Base-by-base conservation (phyloP, 2,113 vertebrate species). In the Choloepus hoffmanni region DNA sequence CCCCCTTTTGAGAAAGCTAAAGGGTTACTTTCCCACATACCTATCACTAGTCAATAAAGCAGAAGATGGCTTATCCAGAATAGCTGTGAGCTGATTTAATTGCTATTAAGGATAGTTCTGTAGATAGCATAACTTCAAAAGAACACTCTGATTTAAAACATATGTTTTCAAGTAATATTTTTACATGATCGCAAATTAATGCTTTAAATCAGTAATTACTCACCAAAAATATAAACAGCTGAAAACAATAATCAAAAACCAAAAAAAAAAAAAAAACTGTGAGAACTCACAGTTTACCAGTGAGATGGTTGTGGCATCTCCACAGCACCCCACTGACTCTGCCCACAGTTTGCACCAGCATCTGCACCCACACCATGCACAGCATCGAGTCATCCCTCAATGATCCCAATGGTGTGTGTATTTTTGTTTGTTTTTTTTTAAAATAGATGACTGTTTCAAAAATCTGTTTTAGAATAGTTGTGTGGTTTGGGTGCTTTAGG, bases 151-250 rank as follows among this genome's bases (percentile, higher is more conserved):
- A 73, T 67, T 93, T 96, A 78, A 86, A 10, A 79, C 65, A 43
- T 23, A 63, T 78, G 48, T 73, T 95, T 92, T 92, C 24, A 63
- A 30, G 13, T 5, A 67, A 72, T n/a, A 26, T 43, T 58, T 86
- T 86, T 86, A 82, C 40, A 78, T 40, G 76, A 67, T 58, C 92
- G 26, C 60, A 97, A 89, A 83, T 83, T 85, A 95, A 58, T 68
- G 60, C 62, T 94, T 94, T 92, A 81, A 70, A 70, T 36, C n/a
- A 70, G 40, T 77, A 81, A 67, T 88, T 76, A 85, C 0, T 40
- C 62, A 21, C 12, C n/a, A 11, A 0, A 88, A 70, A 76, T n/a
- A 84, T 40, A 96, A 82, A 88, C 40, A 94, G 21, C 26, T 95
- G n/a, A 24, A 86, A 87, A 60, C 21, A 89, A 85, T n/a, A 53